These are phyloP conservation scores for Gastrophryne carolinensis DNA, from an alignment of 2,797 vertebrate species.

Conservation along the genomic window DNA sequence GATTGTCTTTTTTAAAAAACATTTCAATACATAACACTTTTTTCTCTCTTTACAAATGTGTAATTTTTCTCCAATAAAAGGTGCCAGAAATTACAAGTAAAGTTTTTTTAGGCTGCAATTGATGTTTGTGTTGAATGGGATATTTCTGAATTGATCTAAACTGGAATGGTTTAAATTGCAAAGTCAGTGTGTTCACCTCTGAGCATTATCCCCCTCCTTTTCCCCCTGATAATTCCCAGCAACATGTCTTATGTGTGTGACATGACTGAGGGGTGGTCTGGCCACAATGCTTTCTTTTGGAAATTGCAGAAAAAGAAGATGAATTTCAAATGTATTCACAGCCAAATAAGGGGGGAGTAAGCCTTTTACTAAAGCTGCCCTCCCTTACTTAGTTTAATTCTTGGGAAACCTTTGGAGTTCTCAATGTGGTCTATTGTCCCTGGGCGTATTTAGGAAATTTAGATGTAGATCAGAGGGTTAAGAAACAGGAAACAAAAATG, in stretches of 20 bases:
- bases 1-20: too few relatives aligned
- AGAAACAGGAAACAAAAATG: slow-evolving; percentile 68
- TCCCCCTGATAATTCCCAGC: not conserved
- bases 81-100: too few relatives aligned
- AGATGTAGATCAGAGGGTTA: slow-evolving; percentile 65
- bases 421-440: slow-evolving; percentile 76
- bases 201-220: not conserved
- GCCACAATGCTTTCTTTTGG: slow-evolving; percentile 38
- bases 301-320: slow-evolving; percentile 23
- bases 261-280: slow-evolving; percentile 34
- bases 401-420: slow-evolving; percentile 46
- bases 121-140: not conserved
- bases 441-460: slow-evolving; percentile 63
- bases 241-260: slow-evolving; percentile 10
- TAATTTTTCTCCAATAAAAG: too few relatives aligned
- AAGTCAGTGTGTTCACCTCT: not conserved
- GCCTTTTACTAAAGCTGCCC: slow-evolving; percentile 29
- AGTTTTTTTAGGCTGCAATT: too few relatives aligned
- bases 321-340: slow-evolving; percentile 43
- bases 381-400: slow-evolving; percentile 41
- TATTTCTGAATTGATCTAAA: not conserved
- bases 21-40: too few relatives aligned
- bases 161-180: not conserved
- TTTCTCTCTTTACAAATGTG: too few relatives aligned
- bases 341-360: slow-evolving; percentile 35